A percentile compares a stretch with the other conserved stretches of the same genome.
Evolutionary conservation across 1,140 invertebrate species (phyloP).

Genomic region (Campoletis sonorensis): DNA sequence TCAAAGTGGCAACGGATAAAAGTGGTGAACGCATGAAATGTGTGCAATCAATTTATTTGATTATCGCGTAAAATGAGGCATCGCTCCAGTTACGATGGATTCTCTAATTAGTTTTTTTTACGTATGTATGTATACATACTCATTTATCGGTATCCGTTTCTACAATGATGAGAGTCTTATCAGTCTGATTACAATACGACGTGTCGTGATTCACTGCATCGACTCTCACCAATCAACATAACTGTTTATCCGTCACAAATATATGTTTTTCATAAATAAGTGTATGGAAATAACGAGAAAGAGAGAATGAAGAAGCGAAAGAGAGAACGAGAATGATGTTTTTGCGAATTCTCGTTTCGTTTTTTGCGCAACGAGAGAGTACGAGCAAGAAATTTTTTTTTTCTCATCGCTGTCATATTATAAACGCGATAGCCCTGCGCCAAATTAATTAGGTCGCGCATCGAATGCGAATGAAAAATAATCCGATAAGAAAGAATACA

Average conservation of each 20-base stretch:
- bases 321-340: too few relatives aligned
- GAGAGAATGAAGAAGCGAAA: neutral
- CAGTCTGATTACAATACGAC: neutral
- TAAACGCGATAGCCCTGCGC: too few relatives aligned
- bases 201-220: neutral
- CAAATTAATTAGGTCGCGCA: too few relatives aligned
- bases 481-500: too few relatives aligned
- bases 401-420: too few relatives aligned
- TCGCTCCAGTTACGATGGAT: slow-evolving; percentile 1
- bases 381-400: too few relatives aligned
- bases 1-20: neutral
- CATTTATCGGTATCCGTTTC: neutral
- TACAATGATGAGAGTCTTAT: neutral
- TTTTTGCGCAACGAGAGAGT: too few relatives aligned
- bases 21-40: neutral
- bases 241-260: neutral
- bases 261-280: neutral
- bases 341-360: too few relatives aligned
- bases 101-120: neutral
- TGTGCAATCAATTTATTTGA: slow-evolving; percentile 8
- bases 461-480: too few relatives aligned
- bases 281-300: neutral
- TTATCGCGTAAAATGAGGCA: slow-evolving; percentile 10
- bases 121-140: neutral
- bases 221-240: neutral